Percentiles rank a stretch among this genome's conserved stretches.
phyloP scores from a whole-genome alignment of 23 tunicate genomes.

The Phallusia fumigata region DNA sequence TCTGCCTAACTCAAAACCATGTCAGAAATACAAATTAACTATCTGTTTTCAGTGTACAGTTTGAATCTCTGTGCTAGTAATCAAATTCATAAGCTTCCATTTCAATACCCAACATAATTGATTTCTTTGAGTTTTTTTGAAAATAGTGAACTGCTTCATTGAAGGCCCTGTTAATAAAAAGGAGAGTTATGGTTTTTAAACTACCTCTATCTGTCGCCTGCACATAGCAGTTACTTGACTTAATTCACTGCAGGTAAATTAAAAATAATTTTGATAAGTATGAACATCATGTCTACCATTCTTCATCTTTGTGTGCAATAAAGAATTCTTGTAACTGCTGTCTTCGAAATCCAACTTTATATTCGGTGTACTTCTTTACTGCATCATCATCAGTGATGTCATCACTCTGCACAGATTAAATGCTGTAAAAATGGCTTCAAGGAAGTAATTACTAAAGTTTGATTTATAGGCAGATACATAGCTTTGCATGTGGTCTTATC shows the following conservation, averaged over 20 bases:
- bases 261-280: too few relatives aligned
- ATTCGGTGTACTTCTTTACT: conserved; percentile 83
- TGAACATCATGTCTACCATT: conserved; percentile 62
- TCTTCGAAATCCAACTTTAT: conserved; percentile 79
- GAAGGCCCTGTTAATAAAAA: background rate
- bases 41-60: background rate
- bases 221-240: too few relatives aligned
- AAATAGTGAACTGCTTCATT: background rate
- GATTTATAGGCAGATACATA: too few relatives aligned
- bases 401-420: conserved; percentile 51
- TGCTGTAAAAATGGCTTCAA: background rate
- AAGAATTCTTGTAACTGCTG: conserved; percentile 98
- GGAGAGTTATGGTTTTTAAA: background rate
- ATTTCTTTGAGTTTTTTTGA: background rate
- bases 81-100: background rate
- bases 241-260: too few relatives aligned
- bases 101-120: background rate
- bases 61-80: background rate
- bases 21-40: background rate
- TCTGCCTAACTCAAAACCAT: background rate
- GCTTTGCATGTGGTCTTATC: background rate
- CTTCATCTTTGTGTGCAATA: conserved; percentile 97
- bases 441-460: too few relatives aligned
- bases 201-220: too few relatives aligned
- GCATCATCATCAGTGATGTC: conserved; percentile 97